These are phyloP conservation scores for Podocnemis expansa DNA, from an alignment of 2,113 vertebrate genomes.

Conservation along the genomic window DNA sequence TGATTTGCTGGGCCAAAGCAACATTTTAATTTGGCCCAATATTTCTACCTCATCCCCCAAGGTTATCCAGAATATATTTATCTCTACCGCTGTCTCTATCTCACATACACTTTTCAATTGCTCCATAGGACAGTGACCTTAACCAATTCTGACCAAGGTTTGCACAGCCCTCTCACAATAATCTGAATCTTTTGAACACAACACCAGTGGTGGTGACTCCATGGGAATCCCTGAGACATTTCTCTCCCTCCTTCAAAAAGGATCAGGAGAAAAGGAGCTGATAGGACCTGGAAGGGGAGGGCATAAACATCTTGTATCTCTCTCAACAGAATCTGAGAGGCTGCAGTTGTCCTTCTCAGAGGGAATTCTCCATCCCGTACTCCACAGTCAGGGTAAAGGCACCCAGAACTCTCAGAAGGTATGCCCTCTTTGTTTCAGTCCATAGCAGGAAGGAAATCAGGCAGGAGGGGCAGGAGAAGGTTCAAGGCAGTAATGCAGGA, in stretches of 20 bases:
- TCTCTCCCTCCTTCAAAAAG: neutral
- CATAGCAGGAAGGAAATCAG: neutral
- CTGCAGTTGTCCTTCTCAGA: neutral
- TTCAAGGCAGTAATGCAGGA: neutral
- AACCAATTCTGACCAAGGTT: neutral
- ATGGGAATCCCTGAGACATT: neutral
- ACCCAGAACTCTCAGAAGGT: neutral
- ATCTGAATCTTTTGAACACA: accelerated
- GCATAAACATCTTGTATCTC: neutral
- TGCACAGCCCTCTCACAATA: neutral
- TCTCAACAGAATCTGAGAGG: neutral
- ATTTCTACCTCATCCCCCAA: neutral
- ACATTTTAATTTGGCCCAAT: neutral
- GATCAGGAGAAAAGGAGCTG: neutral
- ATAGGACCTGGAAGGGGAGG: neutral
- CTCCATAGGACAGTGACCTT: accelerated
- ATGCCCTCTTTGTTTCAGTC: neutral
- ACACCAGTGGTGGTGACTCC: neutral
- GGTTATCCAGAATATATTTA: neutral
- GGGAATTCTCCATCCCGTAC: neutral
- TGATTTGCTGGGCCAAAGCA: neutral
- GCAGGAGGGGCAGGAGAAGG: neutral
- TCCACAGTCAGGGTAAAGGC: neutral
- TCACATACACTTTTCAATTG: accelerated
- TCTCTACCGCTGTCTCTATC: neutral